Percentiles rank a stretch among this genome's conserved stretches.
Conservation (phyloP, 2,113 vertebrate species). For the Myrmophylax atrothorax region DNA sequence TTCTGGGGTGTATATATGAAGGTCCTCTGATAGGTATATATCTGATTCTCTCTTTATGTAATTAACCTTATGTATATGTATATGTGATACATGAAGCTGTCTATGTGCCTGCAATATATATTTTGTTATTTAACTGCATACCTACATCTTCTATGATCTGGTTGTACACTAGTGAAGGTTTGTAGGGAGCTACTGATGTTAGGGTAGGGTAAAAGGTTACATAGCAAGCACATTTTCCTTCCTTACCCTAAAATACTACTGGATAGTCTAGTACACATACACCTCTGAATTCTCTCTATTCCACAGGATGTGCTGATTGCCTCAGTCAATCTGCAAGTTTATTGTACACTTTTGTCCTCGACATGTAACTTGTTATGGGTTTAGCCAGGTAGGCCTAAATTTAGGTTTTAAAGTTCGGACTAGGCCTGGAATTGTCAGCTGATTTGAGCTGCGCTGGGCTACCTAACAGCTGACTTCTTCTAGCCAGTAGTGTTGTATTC, state of each 20-base stretch:
- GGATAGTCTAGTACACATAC: background rate
- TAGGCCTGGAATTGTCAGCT: too few species aligned
- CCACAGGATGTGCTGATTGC: background rate
- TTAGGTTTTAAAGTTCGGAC: too few species aligned
- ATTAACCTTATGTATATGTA: background rate
- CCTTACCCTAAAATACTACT: background rate
- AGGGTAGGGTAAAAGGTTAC: background rate
- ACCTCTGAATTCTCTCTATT: background rate
- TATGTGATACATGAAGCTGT: background rate
- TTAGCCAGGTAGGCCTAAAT: too few species aligned
- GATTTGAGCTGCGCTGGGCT: too few species aligned
- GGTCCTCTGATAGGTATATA: background rate
- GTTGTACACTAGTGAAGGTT: background rate
- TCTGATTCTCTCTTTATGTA: background rate
- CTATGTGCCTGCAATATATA: background rate
- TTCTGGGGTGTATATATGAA: background rate
- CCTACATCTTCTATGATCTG: background rate
- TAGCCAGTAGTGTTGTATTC: too few species aligned
- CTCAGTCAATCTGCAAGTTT: background rate
- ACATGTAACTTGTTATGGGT: too few species aligned
- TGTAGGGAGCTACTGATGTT: background rate
- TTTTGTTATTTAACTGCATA: background rate
- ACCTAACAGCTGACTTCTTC: too few species aligned
- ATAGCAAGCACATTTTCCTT: background rate
- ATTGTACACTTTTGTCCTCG: background rate